Base-by-base conservation (phyloP, 1,140 invertebrate genomes). In the Trachymyrmex cornetzi region DNA sequence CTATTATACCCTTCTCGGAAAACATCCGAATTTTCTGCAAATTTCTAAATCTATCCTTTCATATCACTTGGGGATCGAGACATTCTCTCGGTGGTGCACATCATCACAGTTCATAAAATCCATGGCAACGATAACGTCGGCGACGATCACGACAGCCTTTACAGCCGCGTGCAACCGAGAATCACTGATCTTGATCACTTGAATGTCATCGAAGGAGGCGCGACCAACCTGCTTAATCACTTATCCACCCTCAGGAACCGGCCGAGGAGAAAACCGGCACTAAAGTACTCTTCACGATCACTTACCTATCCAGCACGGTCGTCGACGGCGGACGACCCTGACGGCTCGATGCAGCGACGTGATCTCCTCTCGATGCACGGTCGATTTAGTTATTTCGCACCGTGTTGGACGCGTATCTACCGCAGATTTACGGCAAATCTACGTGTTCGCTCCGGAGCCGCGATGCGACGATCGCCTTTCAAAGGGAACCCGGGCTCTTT, bases 161-260 rank as follows among this genome's bases (percentile, higher is more conserved):
- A 89, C 88, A 82, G 85, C 30, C 63, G 44, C 44, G 67, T 71
- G 80, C 77, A 91, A 86, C 59, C 88, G 80, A 44, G 38, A 90
- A 90, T 91, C 90, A 91, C 90, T 91, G 90, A 90, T 91, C 90
- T 91, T 90, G 89, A 91, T 91, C 90, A 91, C 90, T 91, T 86
- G 89, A 44, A 44, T 88, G 84, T 88, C 86, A 88, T 77, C 81
- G 72, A 67, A 75, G 75, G 53, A 77, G 53, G 38, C 50, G 53
- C 24, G 59, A 72, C n/a, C 55, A 34, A 38, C 38, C 87, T 81
- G 24, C 75, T 64, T 64, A 59, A 50, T 71, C 88, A 90, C 85
- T 66, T 81, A 71, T 75, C 34, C 80, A 86, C 77, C 75, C 74
- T 90, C 24, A 7, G 34, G 30, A 22, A 14, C 30, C 77, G 79